Conservation (phyloP, 2,888 invertebrate species). For the Ophion costatus region DNA sequence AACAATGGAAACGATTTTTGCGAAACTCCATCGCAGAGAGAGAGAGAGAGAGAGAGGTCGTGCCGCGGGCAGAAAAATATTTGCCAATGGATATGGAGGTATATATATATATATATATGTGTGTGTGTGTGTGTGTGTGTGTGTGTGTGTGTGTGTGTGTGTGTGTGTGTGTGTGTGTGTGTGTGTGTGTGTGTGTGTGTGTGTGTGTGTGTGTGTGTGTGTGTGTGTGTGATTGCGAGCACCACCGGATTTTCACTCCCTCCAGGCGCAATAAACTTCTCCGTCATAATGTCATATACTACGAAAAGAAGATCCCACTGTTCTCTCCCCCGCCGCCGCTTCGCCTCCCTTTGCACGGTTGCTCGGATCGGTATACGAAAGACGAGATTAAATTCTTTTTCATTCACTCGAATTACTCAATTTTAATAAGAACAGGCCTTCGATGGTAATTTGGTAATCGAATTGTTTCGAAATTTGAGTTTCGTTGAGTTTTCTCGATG, state of each 20-base stretch:
- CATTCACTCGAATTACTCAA: not conserved
- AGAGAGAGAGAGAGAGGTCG: slow-evolving; percentile 12
- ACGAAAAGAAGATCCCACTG: slow-evolving; percentile 48
- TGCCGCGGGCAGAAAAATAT: slow-evolving; percentile 74
- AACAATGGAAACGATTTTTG: slow-evolving; percentile 75
- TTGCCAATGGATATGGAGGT: slow-evolving; percentile 68
- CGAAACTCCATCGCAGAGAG: slow-evolving; percentile 64
- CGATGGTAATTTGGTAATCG: slow-evolving; percentile 13
- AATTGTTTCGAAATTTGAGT: slow-evolving; percentile 7
- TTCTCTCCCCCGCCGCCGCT: slow-evolving; percentile 6
- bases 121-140: no score
- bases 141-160: no score
- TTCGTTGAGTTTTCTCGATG: not conserved
- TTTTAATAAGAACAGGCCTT: slow-evolving; percentile 14
- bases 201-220: no score
- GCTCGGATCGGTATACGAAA: not conserved
- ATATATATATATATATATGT: slow-evolving; percentile 48
- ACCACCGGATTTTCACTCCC: slow-evolving; percentile 64
- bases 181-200: no score
- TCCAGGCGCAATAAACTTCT: slow-evolving; percentile 67
- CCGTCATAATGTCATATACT: slow-evolving; percentile 66
- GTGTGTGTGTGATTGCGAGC: slow-evolving; percentile 66
- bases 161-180: no score
- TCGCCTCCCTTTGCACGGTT: not conserved
- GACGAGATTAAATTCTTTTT: slow-evolving; percentile 47